Base-by-base conservation (phyloP, 2,113 vertebrate species). In the Xiphorhynchus elegans region DNA sequence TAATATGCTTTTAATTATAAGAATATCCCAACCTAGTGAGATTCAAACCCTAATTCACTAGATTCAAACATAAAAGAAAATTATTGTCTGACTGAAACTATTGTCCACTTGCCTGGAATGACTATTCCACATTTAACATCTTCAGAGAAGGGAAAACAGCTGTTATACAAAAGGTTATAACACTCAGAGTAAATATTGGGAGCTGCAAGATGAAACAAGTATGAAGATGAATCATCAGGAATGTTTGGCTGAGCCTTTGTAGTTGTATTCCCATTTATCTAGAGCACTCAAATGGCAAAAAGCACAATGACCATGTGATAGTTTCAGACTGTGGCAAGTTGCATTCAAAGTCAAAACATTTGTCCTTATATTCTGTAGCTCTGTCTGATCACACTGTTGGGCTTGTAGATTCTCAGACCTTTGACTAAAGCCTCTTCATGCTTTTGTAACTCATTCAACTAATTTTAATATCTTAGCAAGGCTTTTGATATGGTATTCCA, bases 171-270 rank as follows among this genome's bases (percentile, higher is more conserved):
- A 75, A 67, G 67, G 5, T 14, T 74, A 26, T 56, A 87, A 78
- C 19, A 67, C 15, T 73, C 53, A 72, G 63, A 69, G 31, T 72
- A 89, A 93, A 84, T 90, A 92, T 2, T 79, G 42, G 68, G 72
- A 93, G 62, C 69, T 87, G 67, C 94, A 94, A 68, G 93, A 95
- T 73, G 73, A 89, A 77, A 89, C 89, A 75, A 82, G 89, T 76
- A 64, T 31, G 31, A 91, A 91, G 62, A 87, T 93, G 81, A 96
- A 93, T 93, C 87, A 95, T 46, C 33, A 52, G 77, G 66, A 93
- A 89, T 85, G 78, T 62, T 91, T 64, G 59, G 33, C 19, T 84
- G 49, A 92, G 86, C 60, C 77, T 89, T 89, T 94, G 87, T 56
- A 91, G 62, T 19, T 72, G 17, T 73, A 89, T 84, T 95, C 26